Conservation (phyloP, 2,888 invertebrate species). For the Cynaeus angustus region DNA sequence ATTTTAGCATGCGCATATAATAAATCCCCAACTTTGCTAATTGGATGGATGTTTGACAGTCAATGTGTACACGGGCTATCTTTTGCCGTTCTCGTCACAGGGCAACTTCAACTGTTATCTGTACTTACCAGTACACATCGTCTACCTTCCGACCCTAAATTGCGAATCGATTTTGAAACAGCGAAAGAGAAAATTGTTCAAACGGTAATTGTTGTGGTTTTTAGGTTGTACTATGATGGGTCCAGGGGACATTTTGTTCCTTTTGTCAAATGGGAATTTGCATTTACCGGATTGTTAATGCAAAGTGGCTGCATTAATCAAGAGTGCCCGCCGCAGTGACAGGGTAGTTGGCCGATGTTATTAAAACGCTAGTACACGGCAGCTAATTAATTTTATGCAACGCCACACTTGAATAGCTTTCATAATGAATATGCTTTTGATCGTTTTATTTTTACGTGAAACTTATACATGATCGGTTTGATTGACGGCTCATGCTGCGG, state of each 20-base stretch:
- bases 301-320: slow-evolving; percentile 72
- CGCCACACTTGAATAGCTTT: slow-evolving; percentile 71
- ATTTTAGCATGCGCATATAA: slow-evolving; percentile 67
- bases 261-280: slow-evolving; percentile 63
- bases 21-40: slow-evolving; percentile 70
- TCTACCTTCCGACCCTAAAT: slow-evolving; percentile 3
- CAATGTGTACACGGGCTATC: slow-evolving; percentile 51
- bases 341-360: slow-evolving; percentile 68
- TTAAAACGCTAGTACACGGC: slow-evolving; percentile 70
- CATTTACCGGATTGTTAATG: slow-evolving; percentile 72
- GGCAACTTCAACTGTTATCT: slow-evolving; percentile 42
- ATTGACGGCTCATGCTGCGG: slow-evolving; percentile 62
- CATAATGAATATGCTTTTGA: slow-evolving; percentile 69
- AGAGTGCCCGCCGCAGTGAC: slow-evolving; percentile 68
- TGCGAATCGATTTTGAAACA: neutral
- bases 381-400: slow-evolving; percentile 73
- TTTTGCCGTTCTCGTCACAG: slow-evolving; percentile 36
- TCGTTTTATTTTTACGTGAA: slow-evolving; percentile 62
- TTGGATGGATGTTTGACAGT: slow-evolving; percentile 71
- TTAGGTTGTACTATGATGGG: slow-evolving; percentile 22
- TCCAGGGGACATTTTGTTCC: slow-evolving; percentile 51
- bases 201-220: slow-evolving; percentile 30
- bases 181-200: slow-evolving; percentile 13
- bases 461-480: slow-evolving; percentile 61
- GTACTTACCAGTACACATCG: slow-evolving; percentile 32